Conservation (phyloP, 2,113 vertebrate genomes). For the Thermophis baileyi region DNA sequence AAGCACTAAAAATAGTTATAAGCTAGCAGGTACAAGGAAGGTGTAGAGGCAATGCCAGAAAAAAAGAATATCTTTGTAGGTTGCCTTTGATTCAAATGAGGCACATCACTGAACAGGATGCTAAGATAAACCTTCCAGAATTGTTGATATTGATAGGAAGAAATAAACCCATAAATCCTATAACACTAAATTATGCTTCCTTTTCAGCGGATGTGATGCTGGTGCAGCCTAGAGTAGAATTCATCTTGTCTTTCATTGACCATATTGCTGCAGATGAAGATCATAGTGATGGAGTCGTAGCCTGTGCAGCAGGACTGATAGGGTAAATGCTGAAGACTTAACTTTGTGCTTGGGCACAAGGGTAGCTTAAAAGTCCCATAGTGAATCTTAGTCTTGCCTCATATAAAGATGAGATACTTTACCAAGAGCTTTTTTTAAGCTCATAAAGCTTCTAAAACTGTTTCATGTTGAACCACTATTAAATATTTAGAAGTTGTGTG, state of each 20-base stretch:
- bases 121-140: neutral
- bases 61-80: neutral
- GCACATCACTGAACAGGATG: neutral
- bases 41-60: neutral
- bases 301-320: slow-evolving; percentile 90
- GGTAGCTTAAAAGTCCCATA: neutral
- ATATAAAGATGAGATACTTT: neutral
- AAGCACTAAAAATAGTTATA: neutral
- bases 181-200: neutral
- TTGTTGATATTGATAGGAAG: neutral
- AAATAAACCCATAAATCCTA: neutral
- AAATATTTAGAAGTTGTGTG: neutral
- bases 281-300: slow-evolving; percentile 92
- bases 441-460: too few species aligned
- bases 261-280: slow-evolving; percentile 97
- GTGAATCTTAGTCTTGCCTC: neutral
- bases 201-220: slow-evolving; percentile 94
- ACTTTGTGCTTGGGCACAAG: accelerated
- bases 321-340: slow-evolving; percentile 70
- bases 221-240: slow-evolving; percentile 96
- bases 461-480: neutral
- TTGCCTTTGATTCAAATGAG: neutral
- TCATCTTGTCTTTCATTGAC: slow-evolving; percentile 97
- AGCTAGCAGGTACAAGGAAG: neutral
- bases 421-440: neutral